A percentile compares a stretch with the other conserved stretches of the same genome.
Evolutionary conservation across 2,113 vertebrate species (phyloP).

Genomic region (Percopsis transmontana): DNA sequence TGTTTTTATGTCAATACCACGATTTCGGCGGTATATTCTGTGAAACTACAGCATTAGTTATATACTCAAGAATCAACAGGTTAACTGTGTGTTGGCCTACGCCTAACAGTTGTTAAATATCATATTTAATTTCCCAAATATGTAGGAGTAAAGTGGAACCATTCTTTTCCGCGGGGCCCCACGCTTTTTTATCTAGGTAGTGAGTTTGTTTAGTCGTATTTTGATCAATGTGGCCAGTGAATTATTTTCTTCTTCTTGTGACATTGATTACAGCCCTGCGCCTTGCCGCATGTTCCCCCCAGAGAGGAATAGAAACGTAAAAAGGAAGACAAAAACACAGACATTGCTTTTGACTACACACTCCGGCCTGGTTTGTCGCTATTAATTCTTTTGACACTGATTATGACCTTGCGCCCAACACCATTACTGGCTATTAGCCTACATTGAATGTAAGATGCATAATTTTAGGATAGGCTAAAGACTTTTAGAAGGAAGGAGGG

Average conservation of each 20-base stretch:
- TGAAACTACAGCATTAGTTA: too few species aligned
- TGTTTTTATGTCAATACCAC: too few species aligned
- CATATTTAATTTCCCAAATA: too few species aligned
- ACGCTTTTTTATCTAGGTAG: not conserved
- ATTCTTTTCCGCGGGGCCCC: not conserved
- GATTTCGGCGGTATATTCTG: too few species aligned
- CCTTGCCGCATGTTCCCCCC: too few species aligned
- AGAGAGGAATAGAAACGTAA: slow-evolving; percentile 21
- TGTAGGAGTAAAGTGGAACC: not conserved
- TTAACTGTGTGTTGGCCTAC: too few species aligned
- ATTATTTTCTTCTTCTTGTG: slow-evolving; percentile 28
- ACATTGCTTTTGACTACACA: slow-evolving; percentile 3
- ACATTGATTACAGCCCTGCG: slow-evolving; percentile 46
- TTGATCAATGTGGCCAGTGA: slow-evolving; percentile 36
- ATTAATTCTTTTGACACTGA: slow-evolving; percentile 36
- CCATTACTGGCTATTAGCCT: too few species aligned
- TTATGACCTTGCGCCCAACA: slow-evolving; percentile 2
- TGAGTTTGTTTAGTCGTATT: not conserved
- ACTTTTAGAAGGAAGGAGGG: too few species aligned
- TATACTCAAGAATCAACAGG: too few species aligned
- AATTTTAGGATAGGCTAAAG: too few species aligned
- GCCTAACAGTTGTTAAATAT: too few species aligned
- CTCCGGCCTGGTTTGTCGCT: not conserved
- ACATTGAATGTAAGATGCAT: too few species aligned
- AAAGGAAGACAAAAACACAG: slow-evolving; percentile 30